Base-by-base conservation (phyloP, 2,888 invertebrate genomes). In the Phytoseiulus persimilis region DNA sequence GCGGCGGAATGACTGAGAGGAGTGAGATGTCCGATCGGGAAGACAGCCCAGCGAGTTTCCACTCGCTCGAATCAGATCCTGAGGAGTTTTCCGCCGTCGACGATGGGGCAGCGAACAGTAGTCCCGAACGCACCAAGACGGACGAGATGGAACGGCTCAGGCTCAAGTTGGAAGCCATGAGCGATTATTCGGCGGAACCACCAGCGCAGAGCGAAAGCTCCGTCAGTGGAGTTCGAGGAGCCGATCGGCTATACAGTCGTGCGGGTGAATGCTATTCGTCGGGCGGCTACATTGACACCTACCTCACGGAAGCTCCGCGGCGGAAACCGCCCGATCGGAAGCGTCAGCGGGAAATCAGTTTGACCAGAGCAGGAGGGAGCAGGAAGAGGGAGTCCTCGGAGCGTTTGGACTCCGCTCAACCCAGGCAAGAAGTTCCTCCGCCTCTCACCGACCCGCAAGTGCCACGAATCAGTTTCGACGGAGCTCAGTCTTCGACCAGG, bases 1-100 rank as follows among this genome's bases (percentile, higher is more conserved):
- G 14, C 65, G 28, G 65, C 18, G 65, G 65, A 65, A 65, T 65
- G 18, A 32, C 32, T 33, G 39, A 14, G 31, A n/a, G 33, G 11
- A n/a, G n/a, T n/a, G n/a, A 9, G 3, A 87, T 87, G 87, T 87
- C 87, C 5, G 87, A 33, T 6, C 32, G 45, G 18, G 87, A 87
- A 45, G 87, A 87, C 33, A 87, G 87, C 33, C 87, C 87, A 39
- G 87, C 39, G 33, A 87, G 87, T 87, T 87, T 87, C 87, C 87
- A 87, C 33, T 87, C 87, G 32, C 33, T 87, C 28, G 84, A 84
- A 28, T 84, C 32, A 11, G 87, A 87, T 45, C n/a, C 87, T n/a
- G 87, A 87, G 6, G 83, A 83, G 23, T 11, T 83, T 1, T 23
- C 31, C 83, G 18, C 28, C 18, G 65, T 28, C 14, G 65, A 65